phyloP scores from a whole-genome alignment of 2,888 invertebrate genomes.

The Drosophila subsilvestris region DNA sequence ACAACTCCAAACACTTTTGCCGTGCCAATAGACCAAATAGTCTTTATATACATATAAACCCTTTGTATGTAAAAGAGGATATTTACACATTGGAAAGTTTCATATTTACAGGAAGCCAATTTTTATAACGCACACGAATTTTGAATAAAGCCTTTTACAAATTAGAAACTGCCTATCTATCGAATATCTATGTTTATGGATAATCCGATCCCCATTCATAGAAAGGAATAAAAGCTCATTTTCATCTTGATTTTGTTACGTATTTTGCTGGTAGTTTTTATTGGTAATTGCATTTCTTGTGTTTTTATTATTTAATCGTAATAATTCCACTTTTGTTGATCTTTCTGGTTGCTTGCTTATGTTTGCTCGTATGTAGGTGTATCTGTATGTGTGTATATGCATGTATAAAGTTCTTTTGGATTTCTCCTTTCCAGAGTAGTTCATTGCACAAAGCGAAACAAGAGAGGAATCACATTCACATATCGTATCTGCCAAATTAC shows the following conservation, averaged over 20 bases:
- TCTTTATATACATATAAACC: conserved; percentile 6
- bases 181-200: neutral
- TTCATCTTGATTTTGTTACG: conserved; percentile 58
- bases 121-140: conserved; percentile 49
- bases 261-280: conserved; percentile 79
- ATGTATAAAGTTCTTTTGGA: conserved; percentile 41
- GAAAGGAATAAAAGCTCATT: neutral
- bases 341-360: conserved; percentile 46
- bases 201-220: no score
- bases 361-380: conserved; percentile 39
- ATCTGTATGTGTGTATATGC: conserved; percentile 55
- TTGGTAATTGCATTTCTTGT: conserved; percentile 76
- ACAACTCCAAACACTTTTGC: conserved; percentile 27
- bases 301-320: conserved; percentile 68
- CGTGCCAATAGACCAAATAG: conserved; percentile 37
- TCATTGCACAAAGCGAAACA: conserved; percentile 70
- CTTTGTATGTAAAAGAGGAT: conserved; percentile 25
- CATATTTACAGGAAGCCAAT: conserved; percentile 32
- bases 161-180: neutral
- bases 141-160: conserved; percentile 27
- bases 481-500: conserved; percentile 26
- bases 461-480: conserved; percentile 48
- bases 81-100: conserved; percentile 18
- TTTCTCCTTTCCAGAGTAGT: conserved; percentile 16
- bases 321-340: conserved; percentile 55